These are phyloP conservation scores for Characodon lateralis DNA, from an alignment of 2,797 vertebrate species.

Conservation along the genomic window DNA sequence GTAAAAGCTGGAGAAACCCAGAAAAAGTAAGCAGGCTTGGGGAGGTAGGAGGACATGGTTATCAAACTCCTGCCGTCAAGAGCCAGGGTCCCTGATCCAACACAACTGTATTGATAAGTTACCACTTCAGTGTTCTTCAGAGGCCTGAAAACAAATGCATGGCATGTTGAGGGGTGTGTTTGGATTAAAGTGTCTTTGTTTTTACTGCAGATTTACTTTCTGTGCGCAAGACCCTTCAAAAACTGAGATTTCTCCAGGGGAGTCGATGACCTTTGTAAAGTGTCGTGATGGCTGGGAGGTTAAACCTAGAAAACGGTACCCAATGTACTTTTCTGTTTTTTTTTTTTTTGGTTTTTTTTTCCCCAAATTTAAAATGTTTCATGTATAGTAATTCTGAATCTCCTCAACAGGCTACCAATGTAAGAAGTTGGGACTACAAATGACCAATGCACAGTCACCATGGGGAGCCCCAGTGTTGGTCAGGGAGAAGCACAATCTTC, in stretches of 20 bases:
- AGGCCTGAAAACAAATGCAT: neutral
- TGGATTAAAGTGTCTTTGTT: neutral
- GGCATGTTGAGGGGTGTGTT: neutral
- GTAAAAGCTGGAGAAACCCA: constrained; percentile 95
- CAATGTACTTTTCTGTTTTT: constrained; percentile 7
- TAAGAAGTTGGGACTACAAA: constrained; percentile 55
- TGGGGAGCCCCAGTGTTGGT: constrained; percentile 56
- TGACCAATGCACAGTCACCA: constrained; percentile 56
- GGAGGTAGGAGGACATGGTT: neutral
- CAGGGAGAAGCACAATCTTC: constrained; percentile 42
- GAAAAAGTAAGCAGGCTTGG: constrained; percentile 82
- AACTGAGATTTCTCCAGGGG: constrained; percentile 87
- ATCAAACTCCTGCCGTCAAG: neutral
- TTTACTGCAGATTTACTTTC: constrained; percentile 84
- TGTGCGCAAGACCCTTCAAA: constrained; percentile 82
- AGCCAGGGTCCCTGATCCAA: neutral
- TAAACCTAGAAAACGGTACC: constrained; percentile 86
- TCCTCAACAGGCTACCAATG: constrained; percentile 69
- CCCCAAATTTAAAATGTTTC: neutral
- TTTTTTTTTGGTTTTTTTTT: too few species aligned
- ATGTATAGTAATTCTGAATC: neutral
- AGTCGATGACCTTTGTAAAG: constrained; percentile 86
- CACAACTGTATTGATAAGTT: neutral
- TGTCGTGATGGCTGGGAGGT: constrained; percentile 90
- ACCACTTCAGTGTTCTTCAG: neutral